phyloP scores from a whole-genome alignment of 2,797 vertebrate species.

The Merluccius polli region DNA sequence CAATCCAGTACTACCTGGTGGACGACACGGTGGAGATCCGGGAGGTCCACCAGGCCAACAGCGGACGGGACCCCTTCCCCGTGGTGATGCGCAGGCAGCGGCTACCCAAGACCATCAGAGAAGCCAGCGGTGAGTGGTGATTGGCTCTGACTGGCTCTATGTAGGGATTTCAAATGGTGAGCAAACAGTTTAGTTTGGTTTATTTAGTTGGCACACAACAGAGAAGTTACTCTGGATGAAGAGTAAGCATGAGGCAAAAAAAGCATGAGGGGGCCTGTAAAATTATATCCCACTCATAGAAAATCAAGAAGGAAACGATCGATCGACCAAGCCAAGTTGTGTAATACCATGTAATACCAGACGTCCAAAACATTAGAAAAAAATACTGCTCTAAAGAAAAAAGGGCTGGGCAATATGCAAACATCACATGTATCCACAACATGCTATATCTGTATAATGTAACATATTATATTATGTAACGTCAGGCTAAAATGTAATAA shows the following conservation, averaged over 20 bases:
- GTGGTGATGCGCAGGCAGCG: constrained; percentile 80
- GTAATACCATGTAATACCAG: neutral
- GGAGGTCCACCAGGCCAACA: constrained; percentile 79
- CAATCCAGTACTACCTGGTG: constrained; percentile 86
- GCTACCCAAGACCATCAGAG: constrained; percentile 76
- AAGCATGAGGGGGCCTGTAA: too few species aligned
- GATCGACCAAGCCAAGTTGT: neutral
- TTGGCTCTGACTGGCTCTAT: neutral
- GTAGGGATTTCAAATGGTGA: neutral
- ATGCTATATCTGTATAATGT: too few species aligned
- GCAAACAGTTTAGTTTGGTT: neutral
- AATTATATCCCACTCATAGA: neutral
- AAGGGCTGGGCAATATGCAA: neutral
- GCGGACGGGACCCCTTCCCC: constrained; percentile 83
- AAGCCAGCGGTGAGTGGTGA: constrained; percentile 47
- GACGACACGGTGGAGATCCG: constrained; percentile 88
- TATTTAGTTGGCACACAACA: neutral
- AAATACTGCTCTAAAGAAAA: neutral
- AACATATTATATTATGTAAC: too few species aligned
- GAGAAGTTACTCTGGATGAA: neutral
- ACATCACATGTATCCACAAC: too few species aligned
- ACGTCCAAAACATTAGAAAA: neutral
- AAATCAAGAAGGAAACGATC: neutral
- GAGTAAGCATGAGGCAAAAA: neutral
- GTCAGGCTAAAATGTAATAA: too few species aligned